phyloP scores from a whole-genome alignment of 2,113 vertebrate species.

The Perccottus glenii region DNA sequence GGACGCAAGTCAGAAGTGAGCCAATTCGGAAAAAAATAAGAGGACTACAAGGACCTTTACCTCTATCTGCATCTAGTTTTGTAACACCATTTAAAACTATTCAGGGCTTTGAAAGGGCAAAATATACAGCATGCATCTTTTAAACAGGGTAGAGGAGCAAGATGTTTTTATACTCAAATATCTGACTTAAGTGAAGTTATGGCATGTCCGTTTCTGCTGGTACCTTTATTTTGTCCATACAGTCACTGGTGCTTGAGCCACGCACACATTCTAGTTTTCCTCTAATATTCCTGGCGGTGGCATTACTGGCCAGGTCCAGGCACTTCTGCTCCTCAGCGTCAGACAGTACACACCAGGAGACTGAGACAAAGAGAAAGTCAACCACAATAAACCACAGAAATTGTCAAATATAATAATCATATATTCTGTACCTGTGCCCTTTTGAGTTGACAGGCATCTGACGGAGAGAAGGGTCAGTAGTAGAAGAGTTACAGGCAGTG shows the following conservation, averaged over 20 bases:
- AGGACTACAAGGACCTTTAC: no score
- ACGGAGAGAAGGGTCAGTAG: constrained; percentile 61
- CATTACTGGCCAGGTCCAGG: constrained; percentile 76
- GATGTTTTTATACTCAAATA: no score
- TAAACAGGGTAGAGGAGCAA: no score
- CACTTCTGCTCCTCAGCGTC: constrained; percentile 81
- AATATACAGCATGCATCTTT: no score
- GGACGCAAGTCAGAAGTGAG: no score
- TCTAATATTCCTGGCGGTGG: constrained; percentile 68
- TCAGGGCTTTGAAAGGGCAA: no score
- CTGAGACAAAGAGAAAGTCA: constrained; percentile 62
- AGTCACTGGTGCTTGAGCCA: constrained; percentile 73
- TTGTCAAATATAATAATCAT: background rate
- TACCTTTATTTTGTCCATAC: constrained; percentile 82
- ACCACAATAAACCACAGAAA: background rate
- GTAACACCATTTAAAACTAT: no score
- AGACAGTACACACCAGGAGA: constrained; percentile 79
- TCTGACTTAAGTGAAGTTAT: no score
- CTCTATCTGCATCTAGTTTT: no score
- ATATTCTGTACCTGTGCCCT: constrained; percentile 60
- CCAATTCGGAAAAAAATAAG: no score
- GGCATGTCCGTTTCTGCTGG: background rate
- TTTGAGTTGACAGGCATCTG: constrained; percentile 58
- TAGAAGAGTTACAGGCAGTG: constrained; percentile 61
- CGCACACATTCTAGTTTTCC: constrained; percentile 75